Conservation (phyloP, 1,140 invertebrate species). For the Aphelenchoides avenae region DNA sequence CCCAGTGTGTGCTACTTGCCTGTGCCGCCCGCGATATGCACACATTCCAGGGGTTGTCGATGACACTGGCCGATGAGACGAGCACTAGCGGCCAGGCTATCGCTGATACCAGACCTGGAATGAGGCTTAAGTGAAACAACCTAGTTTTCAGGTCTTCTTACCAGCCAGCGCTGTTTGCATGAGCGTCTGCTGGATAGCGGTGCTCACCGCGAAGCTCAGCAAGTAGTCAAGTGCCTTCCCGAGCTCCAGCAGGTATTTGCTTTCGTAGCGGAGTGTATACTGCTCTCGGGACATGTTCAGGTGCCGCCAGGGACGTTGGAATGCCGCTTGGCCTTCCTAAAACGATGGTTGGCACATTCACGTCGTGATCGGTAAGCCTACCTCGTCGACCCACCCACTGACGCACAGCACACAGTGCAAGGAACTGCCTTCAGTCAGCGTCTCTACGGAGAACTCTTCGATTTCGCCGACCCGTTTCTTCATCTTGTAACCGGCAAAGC, state of each 20-base stretch:
- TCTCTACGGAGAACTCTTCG: conserved; percentile 63
- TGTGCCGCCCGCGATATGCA: conserved; percentile 68
- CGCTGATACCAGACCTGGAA: conserved; percentile 65
- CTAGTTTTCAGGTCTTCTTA: conserved; percentile 44
- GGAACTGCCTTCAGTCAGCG: conserved; percentile 47
- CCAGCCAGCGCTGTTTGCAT: conserved; percentile 71
- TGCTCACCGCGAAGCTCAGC: conserved; percentile 67
- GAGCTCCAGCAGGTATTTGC: conserved; percentile 65
- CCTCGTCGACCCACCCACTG: conserved; percentile 56
- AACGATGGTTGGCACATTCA: conserved; percentile 3
- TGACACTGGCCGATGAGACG: conserved; percentile 67
- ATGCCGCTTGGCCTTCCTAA: conserved; percentile 42
- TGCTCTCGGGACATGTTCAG: conserved; percentile 68
- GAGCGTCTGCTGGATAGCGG: conserved; percentile 71
- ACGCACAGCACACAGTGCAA: conserved; percentile 36
- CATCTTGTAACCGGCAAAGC: conserved; percentile 62
- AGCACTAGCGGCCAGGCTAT: conserved; percentile 71
- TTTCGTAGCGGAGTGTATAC: conserved; percentile 70
- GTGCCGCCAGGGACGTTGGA: conserved; percentile 63
- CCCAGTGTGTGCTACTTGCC: conserved; percentile 42
- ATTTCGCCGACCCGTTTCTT: conserved; percentile 63
- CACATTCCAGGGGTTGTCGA: conserved; percentile 75
- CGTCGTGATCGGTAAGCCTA: background rate
- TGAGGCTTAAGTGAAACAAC: conserved; percentile 1
- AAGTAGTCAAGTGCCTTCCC: conserved; percentile 67